Evolutionary conservation across 2,113 vertebrate species (phyloP).

Genomic region (Candoia aspera): DNA sequence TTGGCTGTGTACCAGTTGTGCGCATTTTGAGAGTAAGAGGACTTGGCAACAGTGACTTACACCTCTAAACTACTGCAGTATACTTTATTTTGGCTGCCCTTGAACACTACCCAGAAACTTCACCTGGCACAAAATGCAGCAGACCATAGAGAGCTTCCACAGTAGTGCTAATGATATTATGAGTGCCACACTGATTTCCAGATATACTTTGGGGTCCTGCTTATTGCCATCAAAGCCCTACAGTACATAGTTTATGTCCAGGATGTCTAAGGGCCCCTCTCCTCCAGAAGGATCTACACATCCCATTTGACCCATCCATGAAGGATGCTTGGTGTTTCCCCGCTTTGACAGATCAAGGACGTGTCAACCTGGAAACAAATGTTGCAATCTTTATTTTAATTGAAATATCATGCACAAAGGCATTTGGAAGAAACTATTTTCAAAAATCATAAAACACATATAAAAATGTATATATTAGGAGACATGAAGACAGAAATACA

Average conservation of each 20-base stretch:
- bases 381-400: background rate
- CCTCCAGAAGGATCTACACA: background rate
- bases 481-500: background rate
- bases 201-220: background rate
- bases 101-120: no score
- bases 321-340: background rate
- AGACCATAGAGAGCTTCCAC: no score
- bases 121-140: no score
- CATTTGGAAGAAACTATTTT: background rate
- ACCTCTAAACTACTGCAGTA: no score
- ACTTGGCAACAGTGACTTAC: no score
- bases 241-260: background rate
- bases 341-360: background rate
- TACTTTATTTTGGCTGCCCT: no score
- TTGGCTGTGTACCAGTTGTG: no score
- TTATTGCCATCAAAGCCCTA: background rate
- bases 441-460: background rate
- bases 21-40: no score
- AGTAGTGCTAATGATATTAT: no score
- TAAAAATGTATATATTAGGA: background rate
- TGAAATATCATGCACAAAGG: background rate
- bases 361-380: background rate
- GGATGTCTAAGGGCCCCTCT: background rate
- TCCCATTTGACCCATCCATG: background rate
- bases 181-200: no score